These are phyloP conservation scores for Pentalonia nigronervosa DNA, from an alignment of 1,140 invertebrate genomes.

Conservation along the genomic window DNA sequence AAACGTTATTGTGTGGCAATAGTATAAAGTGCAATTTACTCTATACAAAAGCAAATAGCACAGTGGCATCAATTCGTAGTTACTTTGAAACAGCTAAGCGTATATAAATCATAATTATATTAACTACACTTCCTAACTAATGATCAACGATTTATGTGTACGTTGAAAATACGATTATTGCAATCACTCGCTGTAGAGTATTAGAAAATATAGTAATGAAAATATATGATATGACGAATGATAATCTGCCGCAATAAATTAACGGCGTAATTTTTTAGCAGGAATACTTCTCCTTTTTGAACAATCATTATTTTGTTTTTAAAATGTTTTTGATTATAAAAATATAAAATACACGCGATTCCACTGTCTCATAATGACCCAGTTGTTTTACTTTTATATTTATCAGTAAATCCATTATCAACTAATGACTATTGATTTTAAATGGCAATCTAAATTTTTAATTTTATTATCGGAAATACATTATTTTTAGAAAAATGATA, in stretches of 20 bases:
- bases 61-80: slow-evolving; percentile 85
- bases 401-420: not conserved
- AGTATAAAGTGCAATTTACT: slow-evolving; percentile 91
- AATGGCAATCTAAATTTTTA: not conserved
- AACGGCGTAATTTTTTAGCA: not conserved
- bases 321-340: not conserved
- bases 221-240: not conserved
- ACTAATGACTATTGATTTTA: not conserved
- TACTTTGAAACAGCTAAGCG: slow-evolving; percentile 65
- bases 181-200: not conserved
- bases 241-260: not conserved
- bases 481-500: not conserved
- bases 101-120: not conserved
- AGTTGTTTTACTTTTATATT: too few species aligned
- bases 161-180: not conserved
- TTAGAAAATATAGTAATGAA: not conserved
- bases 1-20: slow-evolving; percentile 27
- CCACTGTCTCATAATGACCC: not conserved
- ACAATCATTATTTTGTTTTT: not conserved
- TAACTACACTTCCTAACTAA: not conserved
- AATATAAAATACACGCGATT: not conserved
- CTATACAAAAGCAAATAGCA: slow-evolving; percentile 90
- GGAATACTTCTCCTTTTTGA: not conserved
- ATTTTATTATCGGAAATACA: not conserved
- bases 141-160: not conserved